These are phyloP conservation scores for Drosophila colorata DNA, from an alignment of 2,888 invertebrate species.

Conservation along the genomic window DNA sequence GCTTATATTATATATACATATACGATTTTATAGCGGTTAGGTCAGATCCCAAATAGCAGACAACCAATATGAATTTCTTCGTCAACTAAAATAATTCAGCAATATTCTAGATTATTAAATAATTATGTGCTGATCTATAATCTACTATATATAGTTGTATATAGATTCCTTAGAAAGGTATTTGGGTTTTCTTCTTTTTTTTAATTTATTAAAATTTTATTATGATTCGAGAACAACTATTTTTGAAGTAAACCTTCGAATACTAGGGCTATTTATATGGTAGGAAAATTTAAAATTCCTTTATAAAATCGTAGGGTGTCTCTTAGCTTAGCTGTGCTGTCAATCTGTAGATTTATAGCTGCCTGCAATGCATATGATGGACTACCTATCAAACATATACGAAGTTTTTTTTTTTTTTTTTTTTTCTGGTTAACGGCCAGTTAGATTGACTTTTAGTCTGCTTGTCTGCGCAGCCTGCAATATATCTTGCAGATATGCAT, in stretches of 20 bases:
- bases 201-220: neutral
- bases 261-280: neutral
- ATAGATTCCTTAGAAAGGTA: neutral
- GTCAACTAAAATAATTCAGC: too few species aligned
- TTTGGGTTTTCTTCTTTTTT: too few species aligned
- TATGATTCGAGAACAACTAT: neutral
- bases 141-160: neutral
- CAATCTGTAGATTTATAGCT: neutral
- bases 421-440: constrained; percentile 24
- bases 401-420: constrained; percentile 2
- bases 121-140: too few species aligned
- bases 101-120: too few species aligned
- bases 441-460: constrained; percentile 16
- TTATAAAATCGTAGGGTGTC: constrained; percentile 11
- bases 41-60: neutral
- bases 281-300: neutral
- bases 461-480: constrained; percentile 32
- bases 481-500: constrained; percentile 62
- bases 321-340: neutral
- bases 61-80: too few species aligned
- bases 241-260: neutral
- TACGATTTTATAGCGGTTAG: neutral
- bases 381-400: constrained; percentile 26
- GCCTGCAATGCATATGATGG: constrained; percentile 49
- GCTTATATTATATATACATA: neutral